Conservation (phyloP, 2,113 vertebrate genomes). For the Narcine bancroftii region DNA sequence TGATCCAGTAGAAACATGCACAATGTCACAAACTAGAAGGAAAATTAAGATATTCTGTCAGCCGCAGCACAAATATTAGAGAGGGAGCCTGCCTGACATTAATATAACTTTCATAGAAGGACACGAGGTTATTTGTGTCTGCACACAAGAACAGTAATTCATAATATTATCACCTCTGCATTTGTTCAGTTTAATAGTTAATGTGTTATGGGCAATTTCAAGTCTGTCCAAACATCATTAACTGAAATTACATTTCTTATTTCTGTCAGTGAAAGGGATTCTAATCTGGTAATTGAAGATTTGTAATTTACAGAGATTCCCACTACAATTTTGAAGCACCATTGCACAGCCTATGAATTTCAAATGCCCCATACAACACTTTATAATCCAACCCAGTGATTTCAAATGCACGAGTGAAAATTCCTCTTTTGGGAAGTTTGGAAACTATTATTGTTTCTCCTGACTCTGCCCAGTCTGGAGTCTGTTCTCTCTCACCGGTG, state of each 20-base stretch:
- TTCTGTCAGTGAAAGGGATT: not conserved
- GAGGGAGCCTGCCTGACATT: not conserved
- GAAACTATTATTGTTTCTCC: not conserved
- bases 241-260: not conserved
- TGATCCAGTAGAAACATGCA: no score
- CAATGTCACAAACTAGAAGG: no score
- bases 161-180: not conserved
- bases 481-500: not conserved
- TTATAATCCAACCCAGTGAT: not conserved
- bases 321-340: not conserved
- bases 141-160: not conserved
- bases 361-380: not conserved
- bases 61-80: not conserved
- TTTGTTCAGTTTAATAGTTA: not conserved
- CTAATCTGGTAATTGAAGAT: not conserved
- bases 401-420: not conserved
- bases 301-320: not conserved
- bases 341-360: not conserved
- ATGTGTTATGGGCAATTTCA: not conserved
- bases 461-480: not conserved
- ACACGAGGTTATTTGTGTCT: not conserved
- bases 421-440: not conserved
- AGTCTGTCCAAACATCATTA: not conserved
- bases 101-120: not conserved
- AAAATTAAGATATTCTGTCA: no score